Evolutionary conservation across 2,797 vertebrate species (phyloP), one percentile per base, ranked within the genome.

Genomic region (Notoglanidium macrostoma): DNA sequence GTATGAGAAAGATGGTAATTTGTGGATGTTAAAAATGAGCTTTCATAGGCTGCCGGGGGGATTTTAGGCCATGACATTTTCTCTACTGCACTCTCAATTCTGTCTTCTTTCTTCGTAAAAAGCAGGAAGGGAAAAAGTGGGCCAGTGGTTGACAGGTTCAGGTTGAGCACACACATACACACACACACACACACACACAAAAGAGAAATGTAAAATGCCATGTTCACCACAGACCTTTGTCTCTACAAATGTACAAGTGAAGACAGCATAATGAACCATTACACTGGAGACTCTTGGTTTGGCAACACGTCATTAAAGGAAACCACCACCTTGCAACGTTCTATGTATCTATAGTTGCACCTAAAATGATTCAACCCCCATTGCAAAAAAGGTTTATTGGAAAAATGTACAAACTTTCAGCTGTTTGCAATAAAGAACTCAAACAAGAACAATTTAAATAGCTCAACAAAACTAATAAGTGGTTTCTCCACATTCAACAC

Each of bases 61-160:
- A 59, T 82, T 85, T 74, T 81, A 44, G 84, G 77, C 84, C 21
- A 3, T 85, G 84, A 82, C 68, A 85, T 88, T 85, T 88, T 85
- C 84, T 46, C 51, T 70, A 35, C 79, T 83, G 67, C 82, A 9
- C 40, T 76, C 76, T 40, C 67, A 12, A 55, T 40, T 32, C 67
- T 82, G 78, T 68, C 54, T 44, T 85, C 67, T 82, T 85, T 49
- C 67, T 46, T 85, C 35, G 76, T 67, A 67, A 72, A 77, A 73
- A 74, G 59, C 15, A 79, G 26, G 21, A 72, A 46, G 32, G 77
- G 32, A 15, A 88, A 87, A 81, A 81, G 23, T 88, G 87, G 87
- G 84, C 68, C 84, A 85, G 83, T 59, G 8, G 87, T 65, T 85
- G 83, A 85, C 67, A 80, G 82, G 83, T 77, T 81, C 55, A 85